Percentiles rank a stretch among this genome's conserved stretches.
Conservation (phyloP, 2,797 vertebrate species). For the Chaetodon trifasciatus region DNA sequence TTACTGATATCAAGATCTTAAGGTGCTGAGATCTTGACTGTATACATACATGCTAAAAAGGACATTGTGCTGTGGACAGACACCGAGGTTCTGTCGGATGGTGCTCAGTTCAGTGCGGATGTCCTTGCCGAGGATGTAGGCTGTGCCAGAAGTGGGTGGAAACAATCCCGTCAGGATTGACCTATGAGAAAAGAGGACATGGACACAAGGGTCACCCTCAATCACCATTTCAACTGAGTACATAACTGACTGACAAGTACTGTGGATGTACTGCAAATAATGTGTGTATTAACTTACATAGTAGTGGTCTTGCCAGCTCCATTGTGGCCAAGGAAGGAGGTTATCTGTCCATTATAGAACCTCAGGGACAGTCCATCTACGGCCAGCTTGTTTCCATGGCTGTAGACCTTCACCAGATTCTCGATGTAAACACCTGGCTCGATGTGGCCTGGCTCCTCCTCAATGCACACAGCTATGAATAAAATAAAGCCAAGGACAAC, state of each 20-base stretch:
- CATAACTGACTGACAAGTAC: not conserved
- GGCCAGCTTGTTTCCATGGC: constrained; percentile 95
- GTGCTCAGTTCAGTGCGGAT: constrained; percentile 92
- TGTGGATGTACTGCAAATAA: not conserved
- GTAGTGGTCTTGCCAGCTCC: constrained; percentile 99
- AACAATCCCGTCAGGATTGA: constrained; percentile 98
- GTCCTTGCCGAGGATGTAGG: constrained; percentile 97
- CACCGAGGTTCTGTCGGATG: constrained; percentile 95
- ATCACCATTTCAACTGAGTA: not conserved
- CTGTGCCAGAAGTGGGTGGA: constrained; percentile 96
- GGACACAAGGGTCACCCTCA: constrained; percentile 2
- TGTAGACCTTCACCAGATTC: constrained; percentile 97
- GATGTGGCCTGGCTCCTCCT: constrained; percentile 94
- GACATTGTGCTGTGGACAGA: constrained; percentile 99
- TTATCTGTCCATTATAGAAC: constrained; percentile 98
- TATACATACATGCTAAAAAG: constrained; percentile 91
- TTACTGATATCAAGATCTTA: too few relatives aligned
- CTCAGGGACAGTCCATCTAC: constrained; percentile 94
- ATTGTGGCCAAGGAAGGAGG: constrained; percentile 97
- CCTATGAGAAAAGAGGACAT: constrained; percentile 81
- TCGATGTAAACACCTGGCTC: constrained; percentile 96
- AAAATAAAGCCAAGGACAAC: not conserved
- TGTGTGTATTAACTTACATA: constrained; percentile 88
- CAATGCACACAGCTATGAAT: constrained; percentile 89
- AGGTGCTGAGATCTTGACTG: not conserved